Percentiles rank a stretch among this genome's conserved stretches.
These are phyloP conservation scores for Cydia amplana DNA, from an alignment of 1,140 invertebrate species.

Conservation along the genomic window DNA sequence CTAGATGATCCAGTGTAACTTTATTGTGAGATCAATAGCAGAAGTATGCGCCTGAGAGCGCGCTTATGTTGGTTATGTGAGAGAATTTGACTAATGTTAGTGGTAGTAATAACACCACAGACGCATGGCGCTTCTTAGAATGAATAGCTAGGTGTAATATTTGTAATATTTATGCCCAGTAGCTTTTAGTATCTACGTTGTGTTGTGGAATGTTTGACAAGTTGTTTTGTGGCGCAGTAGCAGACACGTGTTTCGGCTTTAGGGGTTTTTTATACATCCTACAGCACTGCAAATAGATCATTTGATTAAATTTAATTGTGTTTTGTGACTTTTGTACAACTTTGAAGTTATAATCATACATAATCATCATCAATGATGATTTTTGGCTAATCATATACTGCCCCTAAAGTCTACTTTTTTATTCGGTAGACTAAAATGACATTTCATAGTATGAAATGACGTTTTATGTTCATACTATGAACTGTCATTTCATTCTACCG, in stretches of 20 bases:
- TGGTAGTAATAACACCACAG: background rate
- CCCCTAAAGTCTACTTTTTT: no score
- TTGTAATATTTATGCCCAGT: slow-evolving; percentile 28
- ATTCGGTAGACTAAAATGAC: no score
- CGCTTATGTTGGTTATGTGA: background rate
- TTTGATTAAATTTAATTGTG: background rate
- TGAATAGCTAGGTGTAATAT: slow-evolving; percentile 31
- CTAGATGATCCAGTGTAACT: background rate
- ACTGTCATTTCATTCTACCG: no score
- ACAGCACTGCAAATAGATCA: background rate
- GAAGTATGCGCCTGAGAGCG: background rate
- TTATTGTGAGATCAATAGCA: background rate
- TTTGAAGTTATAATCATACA: no score
- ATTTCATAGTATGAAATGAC: no score
- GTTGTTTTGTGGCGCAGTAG: slow-evolving; percentile 16
- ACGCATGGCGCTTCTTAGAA: slow-evolving; percentile 28
- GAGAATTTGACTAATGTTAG: background rate
- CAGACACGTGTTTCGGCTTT: background rate
- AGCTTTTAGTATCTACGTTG: slow-evolving; percentile 21
- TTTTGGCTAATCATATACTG: no score
- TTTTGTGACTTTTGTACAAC: no score
- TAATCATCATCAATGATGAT: no score
- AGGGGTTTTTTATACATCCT: background rate
- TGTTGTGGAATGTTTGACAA: slow-evolving; percentile 16
- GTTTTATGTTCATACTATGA: no score